Base-by-base conservation (phyloP, 92 coral and sea anemone species). In the Umimayanthus chanpuru region DNA sequence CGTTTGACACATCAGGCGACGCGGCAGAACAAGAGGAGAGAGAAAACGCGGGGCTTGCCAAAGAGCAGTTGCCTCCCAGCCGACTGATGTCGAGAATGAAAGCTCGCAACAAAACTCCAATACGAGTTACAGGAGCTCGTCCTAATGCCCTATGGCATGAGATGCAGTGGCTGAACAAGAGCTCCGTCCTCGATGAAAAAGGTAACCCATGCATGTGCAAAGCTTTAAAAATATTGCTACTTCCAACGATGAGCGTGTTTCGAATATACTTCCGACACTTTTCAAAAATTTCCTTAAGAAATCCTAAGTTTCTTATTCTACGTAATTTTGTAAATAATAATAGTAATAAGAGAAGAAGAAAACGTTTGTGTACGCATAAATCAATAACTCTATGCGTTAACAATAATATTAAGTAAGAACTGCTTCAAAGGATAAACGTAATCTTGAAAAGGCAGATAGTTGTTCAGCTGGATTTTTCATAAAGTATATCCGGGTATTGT, bases 1-100 rank as follows among this genome's bases (percentile, higher is more conserved):
- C 98, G 21, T 94, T 94, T 82, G 98, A 94, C 67, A 85, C 92
- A 2, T 92, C 91, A 23, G 96, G 95, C 43, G 91, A 89, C 7
- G 98, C 93, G 29, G 85, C 80, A 38, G 78, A 89, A 25, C 71
- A 39, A 77, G 89, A 87, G 68, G 89, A 84, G 79, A 43, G 89
- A 39, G 87, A 86, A 82, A 91, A 82, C 73, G 73, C 81, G 38
- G 43, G 66, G 71, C 81, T 85, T 50, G 40, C 86, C 72, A 89
- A 47, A 61, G 50, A 82, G 16, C 58, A 87, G 23, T 43, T 44
- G 4, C n/a, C 90, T 58, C 26, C 85, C 14, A 76, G 47, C 40
- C 81, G 65, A 44, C 79, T 89, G 21, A 84, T 55, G 30, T 56
- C 20, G 29, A 53, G 36, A 21, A 16, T 32, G 50, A 80, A 56